Conservation (phyloP, 2,888 invertebrate species). For the Sinopyrophorus schimmeli region DNA sequence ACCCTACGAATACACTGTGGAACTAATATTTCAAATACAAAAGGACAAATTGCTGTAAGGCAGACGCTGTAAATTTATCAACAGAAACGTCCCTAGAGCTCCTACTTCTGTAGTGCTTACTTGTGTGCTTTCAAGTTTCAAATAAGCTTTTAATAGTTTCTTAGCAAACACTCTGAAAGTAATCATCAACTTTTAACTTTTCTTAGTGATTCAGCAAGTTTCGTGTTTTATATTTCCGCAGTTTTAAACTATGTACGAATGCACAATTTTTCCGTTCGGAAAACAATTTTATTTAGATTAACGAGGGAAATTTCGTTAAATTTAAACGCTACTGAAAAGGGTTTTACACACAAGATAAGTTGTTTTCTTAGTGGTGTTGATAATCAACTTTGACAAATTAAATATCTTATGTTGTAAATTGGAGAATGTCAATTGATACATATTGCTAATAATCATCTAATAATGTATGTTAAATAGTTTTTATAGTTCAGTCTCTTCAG, state of each 20-base stretch:
- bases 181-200: conserved; percentile 6
- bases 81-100: conserved; percentile 3
- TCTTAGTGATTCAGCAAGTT: not conserved
- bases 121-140: conserved; percentile 6
- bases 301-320: too few relatives aligned
- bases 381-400: too few relatives aligned
- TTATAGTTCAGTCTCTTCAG: too few relatives aligned
- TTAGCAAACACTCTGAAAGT: conserved; percentile 8
- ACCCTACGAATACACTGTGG: conserved; percentile 1
- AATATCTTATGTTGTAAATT: too few relatives aligned
- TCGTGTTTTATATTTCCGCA: not conserved
- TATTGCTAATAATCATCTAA: too few relatives aligned
- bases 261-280: too few relatives aligned
- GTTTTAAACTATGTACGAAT: not conserved
- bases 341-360: too few relatives aligned
- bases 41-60: conserved; percentile 16
- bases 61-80: conserved; percentile 10
- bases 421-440: too few relatives aligned
- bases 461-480: too few relatives aligned
- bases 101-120: not conserved
- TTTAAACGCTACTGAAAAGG: too few relatives aligned
- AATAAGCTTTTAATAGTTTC: conserved; percentile 15
- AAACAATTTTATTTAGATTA: too few relatives aligned
- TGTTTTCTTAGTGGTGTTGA: too few relatives aligned
- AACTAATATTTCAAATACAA: conserved; percentile 1